Base-by-base conservation (phyloP, 2,113 vertebrate genomes). In the Seriola dumerili region DNA sequence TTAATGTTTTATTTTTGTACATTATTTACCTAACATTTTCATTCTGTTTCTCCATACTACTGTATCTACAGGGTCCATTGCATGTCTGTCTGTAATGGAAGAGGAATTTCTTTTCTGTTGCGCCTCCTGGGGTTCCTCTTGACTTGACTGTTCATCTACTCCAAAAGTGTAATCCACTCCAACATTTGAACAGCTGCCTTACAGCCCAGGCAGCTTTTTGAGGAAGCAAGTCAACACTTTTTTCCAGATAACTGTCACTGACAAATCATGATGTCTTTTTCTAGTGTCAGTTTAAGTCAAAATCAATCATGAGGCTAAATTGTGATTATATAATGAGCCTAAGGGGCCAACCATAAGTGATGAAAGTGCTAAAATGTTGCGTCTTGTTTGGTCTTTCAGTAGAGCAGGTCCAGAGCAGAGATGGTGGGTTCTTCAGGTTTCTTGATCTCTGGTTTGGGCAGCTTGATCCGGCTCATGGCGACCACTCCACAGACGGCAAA, bases 361-460 rank as follows among this genome's bases (percentile, higher is more conserved):
- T 55, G 17, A 29, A 65, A 72, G 68, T 17, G 9, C 34, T 3
- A 61, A 23, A 38, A 76, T 14, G 17, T 48, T 10, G 21, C 7
- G 55, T 16, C 32, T 36, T 12, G 17, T 25, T 25, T 21, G 21
- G 52, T 64, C 13, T 12, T 25, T 95, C 85, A 98, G 81, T 98
- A 98, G 85, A 99, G 95, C 55, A 99, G 95, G 71, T 99, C 98
- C 77, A 98, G 96, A 8, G 96, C 95, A 0, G 97, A 96, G 76
- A 97, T 94, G 0, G 96, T 97, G 48, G 93, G 97, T 88, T 97
- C 96, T 89, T 99, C 97, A 0, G 97, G 92, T 85, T 95, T 95
- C 91, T 99, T 99, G 67, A 95, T 95, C 90, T 97, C 96, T 3
- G 96, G 94, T 94, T 96, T 95, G n/a, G 97, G 98, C 50, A 98